Evolutionary conservation across 2,113 vertebrate genomes (phyloP).

Genomic region (Silurus glanis): DNA sequence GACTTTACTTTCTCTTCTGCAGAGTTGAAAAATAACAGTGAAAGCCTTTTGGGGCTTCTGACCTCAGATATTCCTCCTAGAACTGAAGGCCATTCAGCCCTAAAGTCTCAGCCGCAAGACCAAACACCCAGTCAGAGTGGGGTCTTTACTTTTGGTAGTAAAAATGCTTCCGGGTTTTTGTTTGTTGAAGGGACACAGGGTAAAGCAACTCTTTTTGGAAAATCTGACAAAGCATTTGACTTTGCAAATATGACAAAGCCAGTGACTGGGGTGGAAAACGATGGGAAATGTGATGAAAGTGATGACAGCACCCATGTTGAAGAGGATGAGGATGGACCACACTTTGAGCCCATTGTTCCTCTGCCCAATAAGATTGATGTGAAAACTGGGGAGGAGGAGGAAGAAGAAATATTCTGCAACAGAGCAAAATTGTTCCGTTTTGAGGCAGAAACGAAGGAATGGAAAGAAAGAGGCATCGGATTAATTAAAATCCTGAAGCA

Average conservation of each 20-base stretch:
- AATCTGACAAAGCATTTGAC: slow-evolving; percentile 73
- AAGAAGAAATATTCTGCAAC: slow-evolving; percentile 94
- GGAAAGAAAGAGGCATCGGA: slow-evolving; percentile 95
- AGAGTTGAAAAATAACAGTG: slow-evolving; percentile 78
- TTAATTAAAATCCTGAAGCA: slow-evolving; percentile 95
- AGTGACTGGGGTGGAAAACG: slow-evolving; percentile 67
- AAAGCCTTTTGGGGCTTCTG: slow-evolving; percentile 88
- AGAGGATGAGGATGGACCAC: slow-evolving; percentile 94
- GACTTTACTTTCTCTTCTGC: slow-evolving; percentile 91
- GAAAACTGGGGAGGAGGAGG: slow-evolving; percentile 97
- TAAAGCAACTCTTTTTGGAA: slow-evolving; percentile 73
- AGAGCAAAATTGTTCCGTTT: slow-evolving; percentile 93
- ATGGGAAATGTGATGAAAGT: slow-evolving; percentile 75
- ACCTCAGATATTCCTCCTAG: slow-evolving; percentile 84
- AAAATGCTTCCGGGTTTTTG: slow-evolving; percentile 70
- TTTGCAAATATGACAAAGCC: slow-evolving; percentile 73
- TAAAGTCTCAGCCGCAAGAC: slow-evolving; percentile 67
- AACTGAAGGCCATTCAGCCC: slow-evolving; percentile 70
- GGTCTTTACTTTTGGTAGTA: slow-evolving; percentile 81
- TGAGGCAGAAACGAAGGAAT: slow-evolving; percentile 89
- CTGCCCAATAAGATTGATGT: slow-evolving; percentile 96
- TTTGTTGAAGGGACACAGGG: slow-evolving; percentile 72
- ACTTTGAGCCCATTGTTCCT: slow-evolving; percentile 97
- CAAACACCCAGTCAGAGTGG: slow-evolving; percentile 65
- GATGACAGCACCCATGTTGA: slow-evolving; percentile 85